Percentiles rank a stretch among this genome's conserved stretches.
Conservation (phyloP, 2,888 invertebrate genomes). For the Augiades crinisus region DNA sequence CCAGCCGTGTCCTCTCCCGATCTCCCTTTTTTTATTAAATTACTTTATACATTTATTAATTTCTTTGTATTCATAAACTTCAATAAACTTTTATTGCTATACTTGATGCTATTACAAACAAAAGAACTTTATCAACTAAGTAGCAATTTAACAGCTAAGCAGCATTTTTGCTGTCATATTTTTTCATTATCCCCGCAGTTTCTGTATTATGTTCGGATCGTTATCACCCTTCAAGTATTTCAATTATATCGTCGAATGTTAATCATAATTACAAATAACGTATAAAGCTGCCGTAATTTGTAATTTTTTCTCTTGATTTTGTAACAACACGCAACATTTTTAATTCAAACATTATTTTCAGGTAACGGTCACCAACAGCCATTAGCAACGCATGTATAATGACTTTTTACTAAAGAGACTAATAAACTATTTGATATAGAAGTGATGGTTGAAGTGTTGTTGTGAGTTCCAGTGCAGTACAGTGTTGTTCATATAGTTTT, state of each 20-base stretch:
- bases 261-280: constrained; percentile 18
- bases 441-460: constrained; percentile 8
- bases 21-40: too few relatives aligned
- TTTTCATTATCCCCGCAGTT: background rate
- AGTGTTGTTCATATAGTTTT: constrained; percentile 15
- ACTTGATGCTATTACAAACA: too few relatives aligned
- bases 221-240: constrained; percentile 17
- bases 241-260: constrained; percentile 16
- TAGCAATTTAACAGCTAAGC: too few relatives aligned
- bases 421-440: constrained; percentile 10
- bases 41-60: too few relatives aligned
- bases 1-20: too few relatives aligned
- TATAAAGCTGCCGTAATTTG: constrained; percentile 15
- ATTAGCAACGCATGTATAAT: constrained; percentile 84
- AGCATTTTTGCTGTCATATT: too few relatives aligned
- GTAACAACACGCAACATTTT: constrained; percentile 13
- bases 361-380: constrained; percentile 73
- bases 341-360: constrained; percentile 43
- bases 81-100: too few relatives aligned
- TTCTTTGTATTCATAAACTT: too few relatives aligned
- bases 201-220: constrained; percentile 1
- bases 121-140: too few relatives aligned
- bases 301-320: constrained; percentile 3
- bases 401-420: constrained; percentile 32
- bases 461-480: constrained; percentile 3